phyloP scores from a whole-genome alignment of 2,113 vertebrate species.

The Macrotis lagotis region DNA sequence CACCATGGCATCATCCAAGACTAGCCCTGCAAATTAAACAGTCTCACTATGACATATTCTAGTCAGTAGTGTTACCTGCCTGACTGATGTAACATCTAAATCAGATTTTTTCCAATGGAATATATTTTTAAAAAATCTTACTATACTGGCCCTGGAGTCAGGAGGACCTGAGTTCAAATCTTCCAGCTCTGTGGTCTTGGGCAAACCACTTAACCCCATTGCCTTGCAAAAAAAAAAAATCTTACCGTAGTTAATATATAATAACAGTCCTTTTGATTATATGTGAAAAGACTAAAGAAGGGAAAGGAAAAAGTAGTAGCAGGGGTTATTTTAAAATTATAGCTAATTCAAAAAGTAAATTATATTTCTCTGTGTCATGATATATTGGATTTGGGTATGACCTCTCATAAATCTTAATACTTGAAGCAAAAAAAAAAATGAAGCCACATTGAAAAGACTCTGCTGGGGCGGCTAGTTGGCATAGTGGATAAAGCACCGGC shows the following conservation, averaged over 20 bases:
- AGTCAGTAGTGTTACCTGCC: not conserved
- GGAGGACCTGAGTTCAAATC: too few species aligned
- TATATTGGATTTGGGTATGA: not conserved
- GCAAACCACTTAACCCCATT: too few species aligned
- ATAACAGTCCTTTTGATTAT: not conserved
- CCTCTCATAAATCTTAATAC: not conserved
- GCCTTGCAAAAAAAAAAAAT: not conserved
- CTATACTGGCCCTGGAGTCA: too few species aligned
- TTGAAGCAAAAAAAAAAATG: constrained; percentile 6
- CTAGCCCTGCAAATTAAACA: too few species aligned
- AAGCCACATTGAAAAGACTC: not conserved
- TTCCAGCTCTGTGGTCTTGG: too few species aligned
- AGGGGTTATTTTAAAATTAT: not conserved
- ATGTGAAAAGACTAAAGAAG: not conserved
- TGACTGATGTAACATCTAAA: not conserved
- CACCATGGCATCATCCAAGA: not conserved
- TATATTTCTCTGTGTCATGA: constrained; percentile 4
- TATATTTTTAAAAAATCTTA: not conserved
- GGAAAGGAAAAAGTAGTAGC: not conserved
- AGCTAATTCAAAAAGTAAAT: not conserved
- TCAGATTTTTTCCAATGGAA: not conserved
- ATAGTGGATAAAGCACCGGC: too few species aligned
- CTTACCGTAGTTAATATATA: not conserved
- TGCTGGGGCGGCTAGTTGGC: too few species aligned
- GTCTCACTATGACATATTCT: not conserved